Evolutionary conservation across 2,888 invertebrate species (phyloP).

Genomic region (Sphaeridia pumilis): DNA sequence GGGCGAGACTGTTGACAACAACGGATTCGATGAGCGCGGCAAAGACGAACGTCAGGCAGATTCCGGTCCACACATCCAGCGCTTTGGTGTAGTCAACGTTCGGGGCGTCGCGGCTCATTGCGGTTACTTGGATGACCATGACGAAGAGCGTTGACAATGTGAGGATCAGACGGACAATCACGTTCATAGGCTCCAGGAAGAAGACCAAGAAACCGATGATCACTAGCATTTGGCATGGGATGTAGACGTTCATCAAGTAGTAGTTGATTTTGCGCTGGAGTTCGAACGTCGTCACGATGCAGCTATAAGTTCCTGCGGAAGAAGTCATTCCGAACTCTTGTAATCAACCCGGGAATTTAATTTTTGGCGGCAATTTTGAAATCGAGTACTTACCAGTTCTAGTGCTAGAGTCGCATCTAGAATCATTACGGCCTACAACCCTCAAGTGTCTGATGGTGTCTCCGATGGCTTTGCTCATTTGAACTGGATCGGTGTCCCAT

Average conservation of each 20-base stretch:
- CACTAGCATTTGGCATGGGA: constrained; percentile 41
- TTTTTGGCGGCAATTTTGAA: too few species aligned
- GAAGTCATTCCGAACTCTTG: too few species aligned
- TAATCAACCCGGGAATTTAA: background rate
- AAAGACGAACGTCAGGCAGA: constrained; percentile 34
- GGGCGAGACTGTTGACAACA: constrained; percentile 26
- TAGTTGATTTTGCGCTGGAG: constrained; percentile 42
- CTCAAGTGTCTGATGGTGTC: background rate
- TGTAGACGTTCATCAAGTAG: constrained; percentile 43
- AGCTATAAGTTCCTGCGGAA: constrained; percentile 37
- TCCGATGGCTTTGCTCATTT: constrained; percentile 15
- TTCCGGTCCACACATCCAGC: constrained; percentile 34
- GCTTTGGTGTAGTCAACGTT: constrained; percentile 25
- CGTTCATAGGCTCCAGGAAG: constrained; percentile 27
- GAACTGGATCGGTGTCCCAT: constrained; percentile 40
- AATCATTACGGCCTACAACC: background rate
- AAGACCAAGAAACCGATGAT: constrained; percentile 37
- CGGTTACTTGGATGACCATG: constrained; percentile 20
- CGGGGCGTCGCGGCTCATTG: constrained; percentile 27
- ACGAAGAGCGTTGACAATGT: constrained; percentile 28
- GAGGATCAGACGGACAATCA: constrained; percentile 31
- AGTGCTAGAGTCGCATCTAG: background rate
- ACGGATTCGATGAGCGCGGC: constrained; percentile 32
- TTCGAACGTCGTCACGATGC: constrained; percentile 39
- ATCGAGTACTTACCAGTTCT: background rate